Evolutionary conservation across 2,888 invertebrate species (phyloP).

Genomic region (Pedicia rivosa): DNA sequence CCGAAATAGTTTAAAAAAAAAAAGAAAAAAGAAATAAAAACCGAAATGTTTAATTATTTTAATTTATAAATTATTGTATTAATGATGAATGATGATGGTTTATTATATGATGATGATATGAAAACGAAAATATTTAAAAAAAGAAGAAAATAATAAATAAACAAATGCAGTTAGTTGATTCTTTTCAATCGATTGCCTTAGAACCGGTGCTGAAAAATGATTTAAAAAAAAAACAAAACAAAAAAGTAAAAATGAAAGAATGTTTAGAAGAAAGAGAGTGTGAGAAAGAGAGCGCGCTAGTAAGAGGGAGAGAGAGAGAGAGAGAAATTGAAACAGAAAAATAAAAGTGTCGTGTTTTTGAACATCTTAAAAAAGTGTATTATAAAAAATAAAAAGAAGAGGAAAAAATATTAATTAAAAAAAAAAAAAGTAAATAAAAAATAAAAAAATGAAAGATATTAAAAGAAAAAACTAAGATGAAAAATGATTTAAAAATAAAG

Average conservation of each 20-base stretch:
- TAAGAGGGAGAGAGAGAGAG: too few species aligned
- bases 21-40: too few species aligned
- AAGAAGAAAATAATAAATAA: slow-evolving; percentile 1
- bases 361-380: background rate
- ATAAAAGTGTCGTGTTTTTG: background rate
- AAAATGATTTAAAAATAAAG: slow-evolving; percentile 1
- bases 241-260: too few species aligned
- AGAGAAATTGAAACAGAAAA: too few species aligned
- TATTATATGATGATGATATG: too few species aligned
- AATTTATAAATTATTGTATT: too few species aligned
- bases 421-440: slow-evolving; percentile 3
- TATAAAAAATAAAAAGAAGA: slow-evolving; percentile 4
- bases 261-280: too few species aligned
- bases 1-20: too few species aligned
- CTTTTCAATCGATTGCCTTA: slow-evolving; percentile 11
- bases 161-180: slow-evolving; percentile 7
- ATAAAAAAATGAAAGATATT: background rate
- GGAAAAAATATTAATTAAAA: slow-evolving; percentile 1
- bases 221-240: slow-evolving; percentile 1
- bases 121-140: slow-evolving; percentile 5
- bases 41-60: too few species aligned
- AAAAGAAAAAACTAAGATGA: slow-evolving; percentile 1
- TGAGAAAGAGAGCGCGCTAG: too few species aligned
- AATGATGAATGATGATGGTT: too few species aligned
- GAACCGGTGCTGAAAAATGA: slow-evolving; percentile 13